Evolutionary conservation across 1,140 invertebrate species (phyloP).

Genomic region (Ceratina japonica): DNA sequence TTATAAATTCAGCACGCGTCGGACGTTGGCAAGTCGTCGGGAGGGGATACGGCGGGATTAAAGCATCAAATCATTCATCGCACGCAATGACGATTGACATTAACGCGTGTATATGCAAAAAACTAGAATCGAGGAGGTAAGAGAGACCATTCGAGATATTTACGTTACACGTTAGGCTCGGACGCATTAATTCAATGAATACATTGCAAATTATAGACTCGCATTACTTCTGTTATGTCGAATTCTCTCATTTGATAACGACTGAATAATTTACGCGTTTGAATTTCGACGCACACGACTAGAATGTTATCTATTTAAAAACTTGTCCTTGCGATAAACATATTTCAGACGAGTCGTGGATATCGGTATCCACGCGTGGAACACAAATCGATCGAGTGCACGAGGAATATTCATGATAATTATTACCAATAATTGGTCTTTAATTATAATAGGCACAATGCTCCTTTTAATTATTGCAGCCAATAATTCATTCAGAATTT

Average conservation of each 20-base stretch:
- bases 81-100: background rate
- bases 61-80: background rate
- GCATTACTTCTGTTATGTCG: background rate
- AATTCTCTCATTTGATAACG: background rate
- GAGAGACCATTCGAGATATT: background rate
- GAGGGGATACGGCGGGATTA: background rate
- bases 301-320: slow-evolving; percentile 33
- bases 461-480: slow-evolving; percentile 43
- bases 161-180: too few relatives aligned
- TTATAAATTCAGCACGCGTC: slow-evolving; percentile 26
- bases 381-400: slow-evolving; percentile 34
- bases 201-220: too few relatives aligned
- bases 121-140: background rate
- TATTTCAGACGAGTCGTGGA: slow-evolving; percentile 39
- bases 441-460: slow-evolving; percentile 54
- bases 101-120: too few relatives aligned
- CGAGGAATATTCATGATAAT: slow-evolving; percentile 56
- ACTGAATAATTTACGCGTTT: background rate
- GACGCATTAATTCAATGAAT: too few relatives aligned
- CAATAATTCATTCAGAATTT: slow-evolving; percentile 50
- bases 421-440: slow-evolving; percentile 59
- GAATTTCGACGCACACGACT: background rate
- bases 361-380: slow-evolving; percentile 1
- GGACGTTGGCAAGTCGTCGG: background rate
- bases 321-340: slow-evolving; percentile 45